Conservation (phyloP, 1,140 invertebrate genomes). For the Drosophila nikananu region DNA sequence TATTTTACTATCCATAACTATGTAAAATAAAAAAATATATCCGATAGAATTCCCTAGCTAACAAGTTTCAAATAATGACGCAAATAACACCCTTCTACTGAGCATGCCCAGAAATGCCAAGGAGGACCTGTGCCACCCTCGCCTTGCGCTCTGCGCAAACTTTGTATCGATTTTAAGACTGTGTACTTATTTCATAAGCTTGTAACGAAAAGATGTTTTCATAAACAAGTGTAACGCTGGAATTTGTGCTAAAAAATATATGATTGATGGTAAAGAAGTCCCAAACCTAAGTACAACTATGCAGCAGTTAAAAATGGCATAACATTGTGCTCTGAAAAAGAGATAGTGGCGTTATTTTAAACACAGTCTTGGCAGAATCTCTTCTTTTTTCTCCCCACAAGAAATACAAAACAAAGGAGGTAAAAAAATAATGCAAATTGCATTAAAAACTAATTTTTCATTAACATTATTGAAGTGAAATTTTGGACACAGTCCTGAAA, state of each 20-base stretch:
- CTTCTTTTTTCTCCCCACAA: constrained; percentile 20
- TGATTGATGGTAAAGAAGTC: constrained; percentile 20
- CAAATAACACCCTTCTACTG: constrained; percentile 31
- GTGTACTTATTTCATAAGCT: constrained; percentile 39
- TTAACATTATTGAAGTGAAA: constrained; percentile 1
- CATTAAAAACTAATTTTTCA: background rate
- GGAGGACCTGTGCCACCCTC: constrained; percentile 28
- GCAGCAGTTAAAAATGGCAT: constrained; percentile 25
- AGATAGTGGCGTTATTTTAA: constrained; percentile 21
- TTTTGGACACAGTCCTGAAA: background rate
- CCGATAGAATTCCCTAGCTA: background rate
- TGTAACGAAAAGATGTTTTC: constrained; percentile 46
- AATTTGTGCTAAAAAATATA: constrained; percentile 27
- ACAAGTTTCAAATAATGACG: constrained; percentile 17
- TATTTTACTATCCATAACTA: background rate
- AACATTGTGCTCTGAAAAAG: constrained; percentile 11
- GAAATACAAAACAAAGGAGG: constrained; percentile 30
- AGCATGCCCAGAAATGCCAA: constrained; percentile 47
- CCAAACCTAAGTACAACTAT: constrained; percentile 21
- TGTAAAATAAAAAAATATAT: background rate
- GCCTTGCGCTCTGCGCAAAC: constrained; percentile 38
- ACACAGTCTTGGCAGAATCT: constrained; percentile 14
- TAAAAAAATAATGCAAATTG: constrained; percentile 7
- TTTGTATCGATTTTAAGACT: constrained; percentile 57
- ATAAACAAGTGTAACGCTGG: constrained; percentile 39